These are phyloP conservation scores for Contarinia nasturtii DNA, from an alignment of 1,140 invertebrate genomes.

Conservation along the genomic window DNA sequence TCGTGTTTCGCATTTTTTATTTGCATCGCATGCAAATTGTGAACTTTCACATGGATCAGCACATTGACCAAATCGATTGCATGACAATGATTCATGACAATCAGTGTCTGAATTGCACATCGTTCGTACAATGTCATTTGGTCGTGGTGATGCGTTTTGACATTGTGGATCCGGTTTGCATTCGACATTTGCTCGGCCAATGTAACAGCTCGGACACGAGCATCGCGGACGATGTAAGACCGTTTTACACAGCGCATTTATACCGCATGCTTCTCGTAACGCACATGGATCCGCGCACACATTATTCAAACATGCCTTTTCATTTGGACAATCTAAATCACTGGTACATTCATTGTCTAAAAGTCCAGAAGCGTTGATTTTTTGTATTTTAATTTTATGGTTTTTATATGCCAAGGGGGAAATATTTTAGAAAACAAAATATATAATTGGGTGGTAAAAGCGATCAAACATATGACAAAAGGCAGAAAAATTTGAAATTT, in stretches of 20 bases:
- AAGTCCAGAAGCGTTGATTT: slow-evolving; percentile 4
- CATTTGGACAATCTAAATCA: slow-evolving; percentile 75
- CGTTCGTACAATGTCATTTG: slow-evolving; percentile 24
- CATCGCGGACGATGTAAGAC: slow-evolving; percentile 66
- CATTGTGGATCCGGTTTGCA: slow-evolving; percentile 62
- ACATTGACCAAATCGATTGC: slow-evolving; percentile 50
- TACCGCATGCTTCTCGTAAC: slow-evolving; percentile 67
- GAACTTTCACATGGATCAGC: slow-evolving; percentile 51
- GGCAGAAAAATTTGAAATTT: background rate
- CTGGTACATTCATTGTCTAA: slow-evolving; percentile 75
- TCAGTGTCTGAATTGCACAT: slow-evolving; percentile 44
- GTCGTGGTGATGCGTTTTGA: slow-evolving; percentile 28
- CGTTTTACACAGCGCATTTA: slow-evolving; percentile 70
- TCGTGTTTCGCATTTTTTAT: slow-evolving; percentile 73
- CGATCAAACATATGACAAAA: too few species aligned
- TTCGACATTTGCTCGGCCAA: slow-evolving; percentile 53
- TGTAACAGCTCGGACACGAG: slow-evolving; percentile 70
- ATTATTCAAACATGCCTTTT: slow-evolving; percentile 74
- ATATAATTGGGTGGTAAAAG: background rate
- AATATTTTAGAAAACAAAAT: background rate
- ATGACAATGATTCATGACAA: slow-evolving; percentile 56
- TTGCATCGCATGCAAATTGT: slow-evolving; percentile 44
- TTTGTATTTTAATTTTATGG: slow-evolving; percentile 6
- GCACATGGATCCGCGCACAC: slow-evolving; percentile 78
- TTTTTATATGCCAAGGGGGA: background rate